Evolutionary conservation across 2,797 vertebrate genomes (phyloP).

Genomic region (Garrulus glandarius): DNA sequence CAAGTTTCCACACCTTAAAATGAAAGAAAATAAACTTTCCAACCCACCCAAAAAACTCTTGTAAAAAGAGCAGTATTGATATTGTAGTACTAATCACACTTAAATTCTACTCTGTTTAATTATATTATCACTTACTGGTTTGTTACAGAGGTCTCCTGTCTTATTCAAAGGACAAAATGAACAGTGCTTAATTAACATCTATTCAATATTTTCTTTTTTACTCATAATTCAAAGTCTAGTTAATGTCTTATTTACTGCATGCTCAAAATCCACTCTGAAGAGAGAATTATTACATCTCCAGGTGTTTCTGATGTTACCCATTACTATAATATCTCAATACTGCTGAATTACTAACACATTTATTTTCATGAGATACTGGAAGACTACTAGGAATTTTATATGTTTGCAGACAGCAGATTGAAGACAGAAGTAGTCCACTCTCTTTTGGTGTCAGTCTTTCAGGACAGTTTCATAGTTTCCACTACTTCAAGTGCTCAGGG

Average conservation of each 20-base stretch:
- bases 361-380: not conserved
- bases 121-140: not conserved
- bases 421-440: not conserved
- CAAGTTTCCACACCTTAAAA: not conserved
- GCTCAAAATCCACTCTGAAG: not conserved
- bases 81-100: not conserved
- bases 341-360: not conserved
- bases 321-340: not conserved
- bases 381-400: not conserved
- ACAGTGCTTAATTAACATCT: not conserved
- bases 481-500: not conserved
- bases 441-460: not conserved
- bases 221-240: not conserved
- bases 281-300: not conserved
- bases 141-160: not conserved
- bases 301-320: not conserved
- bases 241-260: not conserved
- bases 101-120: not conserved
- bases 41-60: rapidly evolving
- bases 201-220: not conserved
- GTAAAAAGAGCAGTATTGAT: not conserved
- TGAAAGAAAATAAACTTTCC: not conserved
- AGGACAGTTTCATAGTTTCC: not conserved
- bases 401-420: not conserved
- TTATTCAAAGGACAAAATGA: not conserved